Evolutionary conservation across 2,113 vertebrate genomes (phyloP), one percentile per base, ranked within the genome.

Genomic region (Eclectus roratus): DNA sequence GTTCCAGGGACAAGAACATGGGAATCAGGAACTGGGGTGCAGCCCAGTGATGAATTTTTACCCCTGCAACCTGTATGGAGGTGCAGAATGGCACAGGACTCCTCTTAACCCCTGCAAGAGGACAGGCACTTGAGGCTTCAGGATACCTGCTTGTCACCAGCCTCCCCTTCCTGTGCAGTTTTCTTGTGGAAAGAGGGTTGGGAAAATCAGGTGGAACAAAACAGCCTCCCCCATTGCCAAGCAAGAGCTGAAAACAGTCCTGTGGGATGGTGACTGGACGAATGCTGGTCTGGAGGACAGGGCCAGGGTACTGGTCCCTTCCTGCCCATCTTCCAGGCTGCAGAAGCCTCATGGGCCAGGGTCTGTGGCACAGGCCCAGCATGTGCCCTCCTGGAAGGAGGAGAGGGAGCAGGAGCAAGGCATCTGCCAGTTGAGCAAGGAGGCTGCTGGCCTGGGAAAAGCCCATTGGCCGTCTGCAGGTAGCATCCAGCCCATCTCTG

Each of bases 221-320:
- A 68, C 11, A 85, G 66, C 52, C 14, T 79, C 39, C 31, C 39
- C 19, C 33, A 15, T 8, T 8, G 11, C 37, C 4, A 20, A 85
- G 29, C 61, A 92, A 81, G 80, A 94, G 69, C 56, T 78, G 83
- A 81, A 94, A 92, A 70, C 39, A 64, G 43, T 92, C 39, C 52
- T 37, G 20, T 92, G 91, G 64, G 65, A 92, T 52, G 29, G 33
- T 80, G 64, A 61, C 12, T 43, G 29, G 39, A 52, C 55, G 78
- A 50, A 58, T 68, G 43, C 63, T 1, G 2, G 65, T 70, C 73
- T 84, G 56, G 29, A 92, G 66, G 60, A 86, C 39, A 33, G 37
- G 31, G 28, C 13, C 60, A 88, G 64, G 31, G 55, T 37, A 17
- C 17, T 84, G 60, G 76, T 85, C 49, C 49, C 37, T 87, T 35